phyloP scores from a whole-genome alignment of 2,113 vertebrate species.

The Lepus europaeus region DNA sequence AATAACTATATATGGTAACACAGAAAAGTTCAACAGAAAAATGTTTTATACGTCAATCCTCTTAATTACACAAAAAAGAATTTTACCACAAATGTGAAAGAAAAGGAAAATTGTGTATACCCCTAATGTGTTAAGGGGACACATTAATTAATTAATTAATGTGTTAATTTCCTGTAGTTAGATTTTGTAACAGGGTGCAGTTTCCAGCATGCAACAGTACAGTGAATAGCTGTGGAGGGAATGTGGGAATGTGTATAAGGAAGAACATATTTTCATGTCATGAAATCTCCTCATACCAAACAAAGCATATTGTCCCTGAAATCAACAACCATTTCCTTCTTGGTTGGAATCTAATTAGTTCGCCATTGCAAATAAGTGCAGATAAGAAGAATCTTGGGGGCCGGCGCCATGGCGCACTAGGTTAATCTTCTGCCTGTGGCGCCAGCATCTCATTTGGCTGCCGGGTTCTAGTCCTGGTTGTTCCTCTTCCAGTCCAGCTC shows the following conservation, averaged over 20 bases:
- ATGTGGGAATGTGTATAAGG: not conserved
- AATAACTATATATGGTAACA: not conserved
- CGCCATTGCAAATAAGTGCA: not conserved
- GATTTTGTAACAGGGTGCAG: not conserved
- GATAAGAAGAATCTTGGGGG: not conserved
- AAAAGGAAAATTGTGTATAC: constrained; percentile 14
- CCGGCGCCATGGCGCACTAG: no score
- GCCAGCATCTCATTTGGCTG: no score
- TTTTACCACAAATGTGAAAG: not conserved
- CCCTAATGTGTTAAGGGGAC: not conserved
- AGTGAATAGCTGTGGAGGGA: not conserved
- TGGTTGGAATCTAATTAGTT: not conserved
- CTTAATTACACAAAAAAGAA: not conserved
- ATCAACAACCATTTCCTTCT: not conserved
- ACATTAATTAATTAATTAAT: no score
- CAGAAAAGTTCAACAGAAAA: constrained; percentile 10
- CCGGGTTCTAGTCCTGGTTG: no score
- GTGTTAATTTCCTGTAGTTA: not conserved
- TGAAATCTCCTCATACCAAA: not conserved
- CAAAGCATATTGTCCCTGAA: not conserved
- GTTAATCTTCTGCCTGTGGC: no score
- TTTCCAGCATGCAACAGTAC: not conserved
- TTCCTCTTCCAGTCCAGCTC: no score
- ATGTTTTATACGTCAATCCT: not conserved
- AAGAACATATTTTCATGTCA: not conserved